Evolutionary conservation across 2,888 invertebrate genomes (phyloP), one percentile per base, ranked within the genome.

Genomic region (Trachelus stipa): DNA sequence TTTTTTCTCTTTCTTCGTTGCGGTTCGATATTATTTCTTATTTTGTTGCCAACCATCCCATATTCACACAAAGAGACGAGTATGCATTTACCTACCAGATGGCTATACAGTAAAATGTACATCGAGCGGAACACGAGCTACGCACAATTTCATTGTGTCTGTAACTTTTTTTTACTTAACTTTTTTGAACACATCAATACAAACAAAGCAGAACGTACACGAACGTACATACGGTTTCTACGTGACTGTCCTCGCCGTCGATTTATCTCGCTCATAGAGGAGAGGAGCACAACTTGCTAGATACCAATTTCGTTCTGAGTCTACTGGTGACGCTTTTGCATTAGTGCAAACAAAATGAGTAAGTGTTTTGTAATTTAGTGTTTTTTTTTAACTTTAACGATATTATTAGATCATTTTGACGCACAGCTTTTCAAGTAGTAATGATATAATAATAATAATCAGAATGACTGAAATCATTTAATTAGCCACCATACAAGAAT

Each of bases 61-160:
- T 15, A 15, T 15, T 40, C 40, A 40, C 40, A 15, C 23, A 56
- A 15, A 56, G 15, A 56, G 15, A 56, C 56, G 56, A 56, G 23
- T 23, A 23, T 56, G 23, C 56, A 56, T 23, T 23, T 56, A 56
- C 15, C 56, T 56, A 56, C 9, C 23, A 23, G 23, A 23, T 6
- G 23, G 23, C 56, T 56, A 23, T 23, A 56, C 56, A 56, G 23
- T 23, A 71, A 15, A 33, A 30, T 33, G 31, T 71, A 31, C 71
- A 33, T 71, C 31, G 31, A 71, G 15, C 71, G 12, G 56, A 71
- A 71, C 71, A 71, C 31, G 9, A 33, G 71, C 31, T 71, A 33
- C 15, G 71, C 71, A 71, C 71, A 71, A 71, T 71, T 71, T 71
- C 71, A 71, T 31, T 71, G 71, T 15, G 71, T 2, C 33, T 71